Evolutionary conservation across 2,113 vertebrate genomes (phyloP).

Genomic region (Hydrolagus affinis): DNA sequence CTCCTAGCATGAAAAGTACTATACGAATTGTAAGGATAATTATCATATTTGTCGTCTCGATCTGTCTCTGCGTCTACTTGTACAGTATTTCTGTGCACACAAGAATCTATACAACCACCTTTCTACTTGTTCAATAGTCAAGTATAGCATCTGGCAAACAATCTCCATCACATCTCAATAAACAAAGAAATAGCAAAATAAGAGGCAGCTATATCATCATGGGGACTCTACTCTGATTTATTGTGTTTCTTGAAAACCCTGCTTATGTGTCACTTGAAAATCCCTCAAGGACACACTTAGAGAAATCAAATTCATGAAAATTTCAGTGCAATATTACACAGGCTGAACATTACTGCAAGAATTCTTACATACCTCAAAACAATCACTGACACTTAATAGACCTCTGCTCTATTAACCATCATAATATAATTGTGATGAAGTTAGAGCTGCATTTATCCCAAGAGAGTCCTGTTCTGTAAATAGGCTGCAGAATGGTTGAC

Average conservation of each 20-base stretch:
- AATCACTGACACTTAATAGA: neutral
- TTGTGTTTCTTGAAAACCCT: neutral
- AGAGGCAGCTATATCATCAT: neutral
- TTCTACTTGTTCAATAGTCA: too few species aligned
- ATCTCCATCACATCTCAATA: neutral
- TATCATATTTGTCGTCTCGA: too few species aligned
- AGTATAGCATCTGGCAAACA: neutral
- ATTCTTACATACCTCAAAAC: neutral
- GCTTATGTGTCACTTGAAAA: neutral
- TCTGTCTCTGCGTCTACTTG: too few species aligned
- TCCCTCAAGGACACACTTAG: too few species aligned
- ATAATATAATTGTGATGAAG: conserved; percentile 4
- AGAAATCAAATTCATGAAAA: neutral
- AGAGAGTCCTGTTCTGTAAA: neutral
- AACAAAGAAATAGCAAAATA: neutral
- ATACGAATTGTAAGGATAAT: too few species aligned
- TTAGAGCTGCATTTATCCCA: neutral
- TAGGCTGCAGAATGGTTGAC: neutral
- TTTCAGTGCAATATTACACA: neutral
- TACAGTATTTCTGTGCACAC: too few species aligned
- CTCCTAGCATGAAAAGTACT: too few species aligned
- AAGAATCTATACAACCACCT: neutral
- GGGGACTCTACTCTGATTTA: neutral
- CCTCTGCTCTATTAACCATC: neutral
- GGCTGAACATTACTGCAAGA: neutral